A percentile compares a stretch with the other conserved stretches of the same genome.
Evolutionary conservation across 2,888 invertebrate species (phyloP).

Genomic region (Rhaphigaster nebulosa): DNA sequence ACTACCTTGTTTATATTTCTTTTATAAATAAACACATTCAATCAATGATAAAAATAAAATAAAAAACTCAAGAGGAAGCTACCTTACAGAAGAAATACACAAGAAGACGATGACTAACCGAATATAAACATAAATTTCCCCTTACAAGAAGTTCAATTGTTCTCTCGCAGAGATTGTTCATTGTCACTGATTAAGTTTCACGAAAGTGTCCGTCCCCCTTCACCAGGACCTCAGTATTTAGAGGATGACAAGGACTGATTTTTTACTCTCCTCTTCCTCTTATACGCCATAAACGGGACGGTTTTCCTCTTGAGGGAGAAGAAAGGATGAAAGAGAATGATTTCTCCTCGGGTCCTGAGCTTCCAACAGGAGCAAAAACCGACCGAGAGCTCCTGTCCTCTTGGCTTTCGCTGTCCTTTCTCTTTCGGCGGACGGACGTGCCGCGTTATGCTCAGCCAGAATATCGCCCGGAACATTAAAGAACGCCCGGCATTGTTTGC

Average conservation of each 20-base stretch:
- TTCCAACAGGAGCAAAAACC: background rate
- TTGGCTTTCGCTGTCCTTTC: background rate
- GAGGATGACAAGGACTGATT: background rate
- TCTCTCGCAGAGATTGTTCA: background rate
- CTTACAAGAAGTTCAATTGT: background rate
- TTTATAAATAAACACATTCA: background rate
- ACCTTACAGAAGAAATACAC: background rate
- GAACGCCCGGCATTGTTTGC: background rate
- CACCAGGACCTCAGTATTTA: background rate
- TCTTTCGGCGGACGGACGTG: conserved; percentile 6
- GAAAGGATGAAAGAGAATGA: conserved; percentile 23
- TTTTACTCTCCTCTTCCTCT: conserved; percentile 32
- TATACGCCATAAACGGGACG: background rate
- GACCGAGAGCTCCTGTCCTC: background rate
- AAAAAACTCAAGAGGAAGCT: background rate
- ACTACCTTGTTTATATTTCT: too few species aligned
- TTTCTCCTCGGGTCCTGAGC: background rate
- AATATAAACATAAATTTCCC: conserved; percentile 14
- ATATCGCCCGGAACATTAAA: background rate
- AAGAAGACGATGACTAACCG: background rate
- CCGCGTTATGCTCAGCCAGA: background rate
- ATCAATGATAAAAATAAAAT: background rate
- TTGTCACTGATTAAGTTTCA: background rate
- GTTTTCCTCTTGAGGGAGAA: conserved; percentile 19
- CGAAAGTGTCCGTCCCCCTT: conserved; percentile 42